These are phyloP conservation scores for Hirudinaria manillensis DNA, from an alignment of 2,888 invertebrate genomes.

Conservation along the genomic window DNA sequence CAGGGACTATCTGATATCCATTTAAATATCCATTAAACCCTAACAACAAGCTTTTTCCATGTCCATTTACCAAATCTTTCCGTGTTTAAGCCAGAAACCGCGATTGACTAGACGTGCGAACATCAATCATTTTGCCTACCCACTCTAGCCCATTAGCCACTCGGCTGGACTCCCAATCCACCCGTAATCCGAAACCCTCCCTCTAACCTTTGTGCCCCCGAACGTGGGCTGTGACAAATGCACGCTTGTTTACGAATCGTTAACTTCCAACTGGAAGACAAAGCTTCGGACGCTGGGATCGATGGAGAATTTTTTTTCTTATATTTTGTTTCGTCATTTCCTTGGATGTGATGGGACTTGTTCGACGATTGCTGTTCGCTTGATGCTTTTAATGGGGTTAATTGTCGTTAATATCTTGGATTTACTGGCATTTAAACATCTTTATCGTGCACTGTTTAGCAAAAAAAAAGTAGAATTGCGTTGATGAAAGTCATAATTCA, in stretches of 20 bases:
- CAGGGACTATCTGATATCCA: too few species aligned
- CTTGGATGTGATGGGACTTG: neutral
- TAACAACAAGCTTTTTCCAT: too few species aligned
- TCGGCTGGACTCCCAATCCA: too few species aligned
- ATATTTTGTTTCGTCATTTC: neutral
- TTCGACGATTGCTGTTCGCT: neutral
- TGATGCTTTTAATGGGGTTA: neutral
- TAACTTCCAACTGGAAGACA: neutral
- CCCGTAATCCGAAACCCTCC: too few species aligned
- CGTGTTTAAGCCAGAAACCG: too few species aligned
- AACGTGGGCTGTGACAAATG: too few species aligned
- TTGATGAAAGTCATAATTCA: neutral
- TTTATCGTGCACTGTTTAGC: neutral
- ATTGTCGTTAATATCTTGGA: neutral
- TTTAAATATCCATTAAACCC: too few species aligned
- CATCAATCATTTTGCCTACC: too few species aligned
- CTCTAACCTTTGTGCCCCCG: too few species aligned
- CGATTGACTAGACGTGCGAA: too few species aligned
- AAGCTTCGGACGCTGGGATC: neutral
- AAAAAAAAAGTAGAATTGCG: neutral
- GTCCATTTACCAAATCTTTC: too few species aligned
- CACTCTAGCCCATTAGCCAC: too few species aligned
- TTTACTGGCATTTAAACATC: neutral
- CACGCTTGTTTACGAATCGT: neutral
- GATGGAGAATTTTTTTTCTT: neutral